These are phyloP conservation scores for Drosophila phalerata DNA, from an alignment of 2,888 invertebrate genomes.

Conservation along the genomic window DNA sequence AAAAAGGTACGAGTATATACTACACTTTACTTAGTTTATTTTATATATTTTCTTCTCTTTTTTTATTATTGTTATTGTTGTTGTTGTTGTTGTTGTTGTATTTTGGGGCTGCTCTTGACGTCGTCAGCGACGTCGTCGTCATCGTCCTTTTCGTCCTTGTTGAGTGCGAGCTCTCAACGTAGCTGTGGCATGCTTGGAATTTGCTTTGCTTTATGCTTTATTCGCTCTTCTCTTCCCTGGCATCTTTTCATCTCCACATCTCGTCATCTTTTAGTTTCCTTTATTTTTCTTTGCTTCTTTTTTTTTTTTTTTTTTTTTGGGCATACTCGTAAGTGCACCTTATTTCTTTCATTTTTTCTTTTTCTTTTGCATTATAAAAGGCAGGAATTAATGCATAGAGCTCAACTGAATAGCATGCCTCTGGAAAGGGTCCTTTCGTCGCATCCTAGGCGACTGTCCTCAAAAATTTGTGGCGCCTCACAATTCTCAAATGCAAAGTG, in stretches of 20 bases:
- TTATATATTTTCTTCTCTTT: slow-evolving; percentile 18
- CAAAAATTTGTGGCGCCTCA: slow-evolving; percentile 57
- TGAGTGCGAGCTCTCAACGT: slow-evolving; percentile 74
- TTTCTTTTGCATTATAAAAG: slow-evolving; percentile 75
- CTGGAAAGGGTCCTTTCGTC: background rate
- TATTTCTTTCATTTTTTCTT: slow-evolving; percentile 73
- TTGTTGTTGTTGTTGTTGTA: slow-evolving; percentile 18
- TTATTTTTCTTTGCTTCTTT: slow-evolving; percentile 25
- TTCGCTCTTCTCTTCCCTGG: background rate
- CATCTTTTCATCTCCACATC: background rate
- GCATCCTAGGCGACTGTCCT: slow-evolving; percentile 39
- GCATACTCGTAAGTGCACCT: slow-evolving; percentile 73
- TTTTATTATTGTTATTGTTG: background rate
- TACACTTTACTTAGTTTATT: slow-evolving; percentile 29
- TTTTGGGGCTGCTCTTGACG: slow-evolving; percentile 69
- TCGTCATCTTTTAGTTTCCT: slow-evolving; percentile 18
- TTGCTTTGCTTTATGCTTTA: slow-evolving; percentile 78
- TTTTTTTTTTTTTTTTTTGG: slow-evolving; percentile 39
- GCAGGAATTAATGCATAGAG: slow-evolving; percentile 76
- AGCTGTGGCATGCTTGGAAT: slow-evolving; percentile 77
- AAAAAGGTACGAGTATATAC: slow-evolving; percentile 30
- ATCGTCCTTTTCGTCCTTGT: slow-evolving; percentile 55
- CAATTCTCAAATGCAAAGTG: slow-evolving; percentile 49
- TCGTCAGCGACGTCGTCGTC: slow-evolving; percentile 37
- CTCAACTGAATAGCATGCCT: slow-evolving; percentile 51